Conservation (phyloP, 2,113 vertebrate species). For the Chitala chitala region DNA sequence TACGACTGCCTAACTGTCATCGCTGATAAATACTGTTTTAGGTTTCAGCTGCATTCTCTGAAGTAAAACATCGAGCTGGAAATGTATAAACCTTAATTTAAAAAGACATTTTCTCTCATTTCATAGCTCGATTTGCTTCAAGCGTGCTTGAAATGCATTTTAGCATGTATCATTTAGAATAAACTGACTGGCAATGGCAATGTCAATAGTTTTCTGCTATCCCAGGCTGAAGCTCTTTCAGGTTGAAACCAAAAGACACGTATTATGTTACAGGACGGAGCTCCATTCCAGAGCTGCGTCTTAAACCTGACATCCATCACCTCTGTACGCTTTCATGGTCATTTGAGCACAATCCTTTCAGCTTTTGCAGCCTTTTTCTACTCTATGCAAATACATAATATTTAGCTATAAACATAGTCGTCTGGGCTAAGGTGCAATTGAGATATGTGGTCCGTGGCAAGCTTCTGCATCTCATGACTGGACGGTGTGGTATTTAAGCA, state of each 20-base stretch:
- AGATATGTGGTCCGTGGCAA: too few species aligned
- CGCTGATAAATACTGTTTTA: not conserved
- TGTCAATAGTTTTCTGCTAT: conserved; percentile 16
- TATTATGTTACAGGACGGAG: conserved; percentile 44
- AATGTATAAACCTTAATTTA: conserved; percentile 38
- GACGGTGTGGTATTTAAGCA: too few species aligned
- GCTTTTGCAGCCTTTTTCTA: not conserved
- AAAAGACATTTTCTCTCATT: conserved; percentile 35
- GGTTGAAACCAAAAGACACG: conserved; percentile 61
- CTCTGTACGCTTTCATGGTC: not conserved
- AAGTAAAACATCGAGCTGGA: conserved; percentile 40
- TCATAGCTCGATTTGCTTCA: conserved; percentile 37
- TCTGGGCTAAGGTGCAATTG: too few species aligned
- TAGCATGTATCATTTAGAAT: not conserved
- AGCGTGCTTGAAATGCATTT: conserved; percentile 32
- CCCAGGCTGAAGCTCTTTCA: conserved; percentile 52
- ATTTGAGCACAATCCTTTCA: not conserved
- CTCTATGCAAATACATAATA: not conserved
- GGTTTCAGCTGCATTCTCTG: conserved; percentile 42
- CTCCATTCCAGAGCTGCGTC: not conserved
- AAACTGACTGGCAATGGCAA: not conserved
- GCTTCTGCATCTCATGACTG: too few species aligned
- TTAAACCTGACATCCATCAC: not conserved
- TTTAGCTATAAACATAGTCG: too few species aligned
- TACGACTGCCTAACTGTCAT: not conserved